Conservation (phyloP, 2,888 invertebrate species). For the Agrenia bidenticulata region DNA sequence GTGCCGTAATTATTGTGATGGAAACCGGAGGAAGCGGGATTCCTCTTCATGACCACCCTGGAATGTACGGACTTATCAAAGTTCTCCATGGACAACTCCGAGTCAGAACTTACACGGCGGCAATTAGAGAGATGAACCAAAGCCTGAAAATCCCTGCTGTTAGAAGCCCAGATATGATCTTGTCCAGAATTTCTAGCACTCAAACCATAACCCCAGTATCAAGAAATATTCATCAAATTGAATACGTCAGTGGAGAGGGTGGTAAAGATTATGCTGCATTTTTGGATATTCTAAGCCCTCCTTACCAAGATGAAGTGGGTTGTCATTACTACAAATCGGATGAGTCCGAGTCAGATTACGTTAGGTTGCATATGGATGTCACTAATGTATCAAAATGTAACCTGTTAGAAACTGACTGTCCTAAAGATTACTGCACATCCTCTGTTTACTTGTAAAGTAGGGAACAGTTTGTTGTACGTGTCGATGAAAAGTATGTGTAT, state of each 20-base stretch:
- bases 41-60: slow-evolving; percentile 51
- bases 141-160: slow-evolving; percentile 25
- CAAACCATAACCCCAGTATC: slow-evolving; percentile 39
- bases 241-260: slow-evolving; percentile 36
- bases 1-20: slow-evolving; percentile 46
- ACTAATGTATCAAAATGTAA: slow-evolving; percentile 27
- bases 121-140: no score
- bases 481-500: no score
- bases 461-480: no score
- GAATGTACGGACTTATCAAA: slow-evolving; percentile 50
- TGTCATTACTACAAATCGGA: slow-evolving; percentile 35
- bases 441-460: slow-evolving; percentile 24
- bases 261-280: slow-evolving; percentile 44
- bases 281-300: slow-evolving; percentile 49
- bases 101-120: slow-evolving; percentile 40
- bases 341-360: slow-evolving; percentile 12
- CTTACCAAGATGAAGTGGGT: slow-evolving; percentile 33
- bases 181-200: slow-evolving; percentile 27
- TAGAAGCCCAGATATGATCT: slow-evolving; percentile 27
- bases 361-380: background rate
- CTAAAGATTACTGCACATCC: slow-evolving; percentile 31
- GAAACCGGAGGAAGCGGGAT: slow-evolving; percentile 36
- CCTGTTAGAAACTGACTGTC: slow-evolving; percentile 34
- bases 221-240: slow-evolving; percentile 47
- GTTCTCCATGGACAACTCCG: slow-evolving; percentile 42